phyloP scores from a whole-genome alignment of 2,888 invertebrate species.

The Drosophila mercatorum region DNA sequence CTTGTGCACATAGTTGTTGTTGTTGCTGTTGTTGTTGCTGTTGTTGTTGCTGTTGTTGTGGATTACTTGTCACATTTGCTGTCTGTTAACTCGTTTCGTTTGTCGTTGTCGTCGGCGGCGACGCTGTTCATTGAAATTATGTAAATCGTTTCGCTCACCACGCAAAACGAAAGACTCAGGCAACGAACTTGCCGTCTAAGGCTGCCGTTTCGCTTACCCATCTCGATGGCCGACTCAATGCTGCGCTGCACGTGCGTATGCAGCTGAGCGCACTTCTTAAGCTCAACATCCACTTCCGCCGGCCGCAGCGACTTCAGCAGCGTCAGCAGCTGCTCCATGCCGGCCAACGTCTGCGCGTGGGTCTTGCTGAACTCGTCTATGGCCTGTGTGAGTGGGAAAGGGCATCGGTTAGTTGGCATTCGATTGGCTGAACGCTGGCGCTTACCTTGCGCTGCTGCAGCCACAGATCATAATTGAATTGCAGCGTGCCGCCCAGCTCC shows the following conservation, averaged over 20 bases:
- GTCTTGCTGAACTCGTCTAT: slow-evolving; percentile 89
- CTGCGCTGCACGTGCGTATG: slow-evolving; percentile 85
- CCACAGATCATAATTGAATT: slow-evolving; percentile 91
- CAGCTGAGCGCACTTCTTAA: slow-evolving; percentile 86
- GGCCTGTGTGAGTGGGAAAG: slow-evolving; percentile 85
- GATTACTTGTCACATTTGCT: slow-evolving; percentile 61
- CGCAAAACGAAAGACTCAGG: slow-evolving; percentile 61
- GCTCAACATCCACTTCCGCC: slow-evolving; percentile 86
- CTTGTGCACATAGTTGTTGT: slow-evolving; percentile 11
- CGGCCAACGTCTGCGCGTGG: slow-evolving; percentile 86
- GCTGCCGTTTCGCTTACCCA: slow-evolving; percentile 82
- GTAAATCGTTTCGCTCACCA: slow-evolving; percentile 56
- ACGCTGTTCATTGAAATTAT: slow-evolving; percentile 63
- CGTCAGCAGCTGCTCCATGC: slow-evolving; percentile 87
- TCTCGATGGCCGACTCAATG: slow-evolving; percentile 85
- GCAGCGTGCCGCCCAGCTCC: slow-evolving; percentile 89
- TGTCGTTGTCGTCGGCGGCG: slow-evolving; percentile 25
- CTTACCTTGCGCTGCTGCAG: slow-evolving; percentile 90
- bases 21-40: slow-evolving; percentile 35
- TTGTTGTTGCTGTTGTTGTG: slow-evolving; percentile 35
- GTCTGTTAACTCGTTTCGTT: slow-evolving; percentile 48
- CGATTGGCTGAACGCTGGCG: background rate
- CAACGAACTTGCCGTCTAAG: slow-evolving; percentile 47
- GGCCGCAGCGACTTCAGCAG: slow-evolving; percentile 86
- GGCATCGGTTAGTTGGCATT: background rate